Conservation (phyloP, 2,888 invertebrate species). For the Apamea sordens region DNA sequence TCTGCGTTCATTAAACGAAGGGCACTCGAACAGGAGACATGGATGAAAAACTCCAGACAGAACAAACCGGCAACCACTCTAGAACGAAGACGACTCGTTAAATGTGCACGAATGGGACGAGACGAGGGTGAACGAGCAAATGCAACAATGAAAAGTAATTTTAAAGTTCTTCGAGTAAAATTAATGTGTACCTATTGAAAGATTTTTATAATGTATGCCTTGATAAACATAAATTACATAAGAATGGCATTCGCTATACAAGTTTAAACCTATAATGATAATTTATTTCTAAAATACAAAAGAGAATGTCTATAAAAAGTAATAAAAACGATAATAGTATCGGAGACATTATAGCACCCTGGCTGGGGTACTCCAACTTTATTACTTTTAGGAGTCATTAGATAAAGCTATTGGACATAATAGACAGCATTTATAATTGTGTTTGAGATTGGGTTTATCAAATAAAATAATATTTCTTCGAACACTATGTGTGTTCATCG, state of each 20-base stretch:
- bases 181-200: not conserved
- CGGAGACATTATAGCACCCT: constrained; percentile 8
- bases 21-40: constrained; percentile 55
- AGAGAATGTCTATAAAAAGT: constrained; percentile 16
- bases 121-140: constrained; percentile 21
- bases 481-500: not conserved
- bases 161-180: constrained; percentile 7
- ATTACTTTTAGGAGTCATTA: constrained; percentile 40
- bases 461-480: not conserved
- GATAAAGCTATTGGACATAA: constrained; percentile 28
- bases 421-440: constrained; percentile 26
- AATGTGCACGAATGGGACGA: constrained; percentile 35
- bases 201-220: not conserved
- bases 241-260: not conserved
- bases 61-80: constrained; percentile 40
- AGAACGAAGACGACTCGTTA: constrained; percentile 48
- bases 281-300: constrained; percentile 10
- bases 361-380: constrained; percentile 16
- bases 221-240: not conserved
- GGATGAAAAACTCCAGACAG: constrained; percentile 58
- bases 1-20: constrained; percentile 63
- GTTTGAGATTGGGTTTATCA: not conserved
- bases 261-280: constrained; percentile 9
- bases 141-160: constrained; percentile 48
- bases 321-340: constrained; percentile 24